These are phyloP conservation scores for Albula glossodonta DNA, from an alignment of 2,113 vertebrate genomes.

Conservation along the genomic window DNA sequence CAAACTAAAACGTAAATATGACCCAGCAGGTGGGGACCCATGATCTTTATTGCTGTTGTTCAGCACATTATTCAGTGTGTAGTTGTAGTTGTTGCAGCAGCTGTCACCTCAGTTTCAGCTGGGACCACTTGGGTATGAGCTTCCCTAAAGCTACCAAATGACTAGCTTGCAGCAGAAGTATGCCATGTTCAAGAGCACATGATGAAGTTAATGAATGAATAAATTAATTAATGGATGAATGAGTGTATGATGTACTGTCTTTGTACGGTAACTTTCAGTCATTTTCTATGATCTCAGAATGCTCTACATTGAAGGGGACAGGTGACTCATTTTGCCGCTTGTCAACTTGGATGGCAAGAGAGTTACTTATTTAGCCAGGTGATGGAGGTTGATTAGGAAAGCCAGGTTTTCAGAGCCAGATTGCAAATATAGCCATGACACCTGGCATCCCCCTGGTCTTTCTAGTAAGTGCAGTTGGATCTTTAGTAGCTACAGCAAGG, in stretches of 20 bases:
- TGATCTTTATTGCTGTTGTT: not conserved
- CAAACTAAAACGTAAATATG: not conserved
- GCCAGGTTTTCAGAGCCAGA: too few species aligned
- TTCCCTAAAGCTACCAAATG: slow-evolving; percentile 41
- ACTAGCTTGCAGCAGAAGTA: slow-evolving; percentile 47
- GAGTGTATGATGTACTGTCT: not conserved
- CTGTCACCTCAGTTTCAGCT: slow-evolving; percentile 36
- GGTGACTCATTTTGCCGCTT: not conserved
- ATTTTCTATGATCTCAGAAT: not conserved
- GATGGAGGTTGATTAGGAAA: too few species aligned
- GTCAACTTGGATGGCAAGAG: too few species aligned
- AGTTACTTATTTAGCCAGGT: too few species aligned
- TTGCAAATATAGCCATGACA: too few species aligned
- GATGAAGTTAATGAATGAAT: too few species aligned
- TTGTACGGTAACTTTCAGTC: not conserved
- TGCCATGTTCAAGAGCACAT: too few species aligned
- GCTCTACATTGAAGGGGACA: not conserved
- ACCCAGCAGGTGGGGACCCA: not conserved
- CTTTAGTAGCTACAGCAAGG: too few species aligned
- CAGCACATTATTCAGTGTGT: not conserved
- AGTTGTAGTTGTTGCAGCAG: slow-evolving; percentile 33
- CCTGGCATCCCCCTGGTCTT: too few species aligned
- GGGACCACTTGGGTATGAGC: slow-evolving; percentile 31
- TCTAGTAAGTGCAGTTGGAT: too few species aligned
- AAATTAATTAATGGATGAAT: not conserved